Evolutionary conservation across 2,888 invertebrate genomes (phyloP), one percentile per base, ranked within the genome.

Genomic region (Trichogramma dendrolimi): DNA sequence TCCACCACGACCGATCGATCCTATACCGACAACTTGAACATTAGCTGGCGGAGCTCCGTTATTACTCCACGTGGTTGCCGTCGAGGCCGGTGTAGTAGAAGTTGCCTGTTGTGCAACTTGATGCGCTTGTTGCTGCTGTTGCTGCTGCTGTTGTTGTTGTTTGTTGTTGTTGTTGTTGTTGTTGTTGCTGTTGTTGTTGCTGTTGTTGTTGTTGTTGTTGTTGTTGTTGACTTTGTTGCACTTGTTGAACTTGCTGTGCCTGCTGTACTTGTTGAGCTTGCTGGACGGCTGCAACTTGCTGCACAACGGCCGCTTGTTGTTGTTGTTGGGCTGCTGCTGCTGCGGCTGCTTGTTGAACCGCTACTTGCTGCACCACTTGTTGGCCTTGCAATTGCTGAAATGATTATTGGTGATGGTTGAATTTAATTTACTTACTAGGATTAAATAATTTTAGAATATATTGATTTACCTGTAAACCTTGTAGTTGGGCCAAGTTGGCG

Each of bases 401-500:
- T 14, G 60, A 57, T 43, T 11, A 58, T 43, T 7, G 55, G 55
- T 43, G 14, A 11, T 42, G 2, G 44, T 55, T 55, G 5, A 2
- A 49, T 55, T 40, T 49, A 14, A 6, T 43, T 27, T 41, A 40
- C 11, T 55, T 40, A 40, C 39, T 42, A 27, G 3, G 27, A 14
- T 52, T 39, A 10, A n/a, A 40, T 27, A 39, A 43, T 50, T 42
- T 14, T 52, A 56, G 56, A 56, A 46, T 41, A 5, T 7, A n/a
- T 11, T 14, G 6, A 53, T 27, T 48, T 80, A 72, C 78, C 72
- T 73, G 81, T 67, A 73, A 74, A 67, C 72, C 75, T 67, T 80
- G 80, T 63, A 73, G 77, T 70, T 80, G 79, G 50, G 83, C 81
- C 10, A 89, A 79, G 4, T 87, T 88, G 0, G 90, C 86, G 64